These are phyloP conservation scores for Chelon labrosus DNA, from an alignment of 2,797 vertebrate species.

Conservation along the genomic window DNA sequence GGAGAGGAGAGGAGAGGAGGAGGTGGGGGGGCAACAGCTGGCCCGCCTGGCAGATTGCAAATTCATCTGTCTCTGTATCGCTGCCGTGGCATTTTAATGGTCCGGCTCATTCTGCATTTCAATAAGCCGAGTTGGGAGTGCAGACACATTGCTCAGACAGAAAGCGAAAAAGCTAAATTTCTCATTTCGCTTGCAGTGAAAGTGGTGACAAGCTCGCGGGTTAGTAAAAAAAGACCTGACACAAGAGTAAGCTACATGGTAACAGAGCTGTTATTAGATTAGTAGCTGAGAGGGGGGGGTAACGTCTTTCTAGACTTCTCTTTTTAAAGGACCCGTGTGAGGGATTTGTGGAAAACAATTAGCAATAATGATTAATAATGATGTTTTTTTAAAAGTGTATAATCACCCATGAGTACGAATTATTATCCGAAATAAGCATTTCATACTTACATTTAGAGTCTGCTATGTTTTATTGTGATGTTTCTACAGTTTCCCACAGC, in stretches of 20 bases:
- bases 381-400: too few species aligned
- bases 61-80: conserved; percentile 75
- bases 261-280: neutral
- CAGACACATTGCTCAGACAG: conserved; percentile 24
- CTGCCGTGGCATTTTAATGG: conserved; percentile 77
- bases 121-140: conserved; percentile 57
- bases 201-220: conserved; percentile 6
- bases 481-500: too few species aligned
- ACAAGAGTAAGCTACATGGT: neutral
- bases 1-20: neutral
- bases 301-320: neutral
- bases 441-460: too few species aligned
- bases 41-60: conserved; percentile 75
- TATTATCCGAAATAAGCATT: too few species aligned
- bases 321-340: neutral
- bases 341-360: too few species aligned
- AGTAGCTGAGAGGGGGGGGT: too few species aligned
- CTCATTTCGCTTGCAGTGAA: conserved; percentile 34
- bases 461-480: too few species aligned
- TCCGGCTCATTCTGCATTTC: conserved; percentile 70
- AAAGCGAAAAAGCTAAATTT: conserved; percentile 19
- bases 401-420: too few species aligned
- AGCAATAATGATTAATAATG: too few species aligned
- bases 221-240: conserved; percentile 4
- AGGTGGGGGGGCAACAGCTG: conserved; percentile 74